Percentiles rank a stretch among this genome's conserved stretches.
These are phyloP conservation scores for Silurus asotus DNA, from an alignment of 2,113 vertebrate species.

Conservation along the genomic window DNA sequence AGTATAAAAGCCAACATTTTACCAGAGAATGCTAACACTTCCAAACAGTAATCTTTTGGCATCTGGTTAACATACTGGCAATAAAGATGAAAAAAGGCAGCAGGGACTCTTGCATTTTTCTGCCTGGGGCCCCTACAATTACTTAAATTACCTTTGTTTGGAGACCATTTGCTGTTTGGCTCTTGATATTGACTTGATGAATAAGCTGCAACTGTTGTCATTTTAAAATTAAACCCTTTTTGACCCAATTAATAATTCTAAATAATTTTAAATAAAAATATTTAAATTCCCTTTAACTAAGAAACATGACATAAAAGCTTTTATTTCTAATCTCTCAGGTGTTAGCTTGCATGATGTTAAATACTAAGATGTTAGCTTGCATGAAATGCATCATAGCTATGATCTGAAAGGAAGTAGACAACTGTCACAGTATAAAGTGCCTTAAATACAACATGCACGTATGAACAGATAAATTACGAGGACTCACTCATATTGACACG, in stretches of 20 bases:
- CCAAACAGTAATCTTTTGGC: not conserved
- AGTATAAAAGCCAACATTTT: not conserved
- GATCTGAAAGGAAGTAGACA: not conserved
- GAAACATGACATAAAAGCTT: not conserved
- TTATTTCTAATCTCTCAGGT: not conserved
- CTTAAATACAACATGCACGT: not conserved
- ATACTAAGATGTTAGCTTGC: not conserved
- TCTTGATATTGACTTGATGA: not conserved
- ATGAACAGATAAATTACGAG: not conserved
- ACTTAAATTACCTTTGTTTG: constrained; percentile 1
- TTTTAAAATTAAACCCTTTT: not conserved
- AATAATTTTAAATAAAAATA: no score
- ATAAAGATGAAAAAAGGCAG: not conserved
- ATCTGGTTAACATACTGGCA: constrained; percentile 2
- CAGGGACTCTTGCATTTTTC: not conserved
- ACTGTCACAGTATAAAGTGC: not conserved
- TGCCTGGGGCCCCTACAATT: not conserved
- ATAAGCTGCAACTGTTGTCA: not conserved
- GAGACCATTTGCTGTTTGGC: not conserved
- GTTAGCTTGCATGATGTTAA: not conserved
- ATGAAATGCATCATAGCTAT: not conserved
- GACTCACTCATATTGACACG: not conserved
- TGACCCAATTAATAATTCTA: not conserved
- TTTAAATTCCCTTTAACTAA: not conserved
- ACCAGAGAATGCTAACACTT: not conserved